Percentiles rank a stretch among this genome's conserved stretches.
phyloP scores from a whole-genome alignment of 2,888 invertebrate species.

The Pristionchus japonicus region DNA sequence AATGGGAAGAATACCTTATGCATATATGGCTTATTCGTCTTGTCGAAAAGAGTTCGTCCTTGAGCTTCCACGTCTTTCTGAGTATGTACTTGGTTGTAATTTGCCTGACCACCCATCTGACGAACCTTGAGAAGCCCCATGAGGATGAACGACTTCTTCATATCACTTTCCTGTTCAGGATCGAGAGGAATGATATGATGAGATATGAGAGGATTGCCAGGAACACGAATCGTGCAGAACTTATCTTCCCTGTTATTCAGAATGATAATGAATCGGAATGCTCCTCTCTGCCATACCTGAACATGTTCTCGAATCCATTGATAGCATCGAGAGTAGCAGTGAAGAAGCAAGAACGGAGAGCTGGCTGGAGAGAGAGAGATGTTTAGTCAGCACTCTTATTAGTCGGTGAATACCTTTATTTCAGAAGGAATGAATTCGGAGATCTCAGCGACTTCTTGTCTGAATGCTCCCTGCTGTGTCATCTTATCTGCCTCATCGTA shows the following conservation, averaged over 20 bases:
- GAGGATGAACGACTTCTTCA: neutral
- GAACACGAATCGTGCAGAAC: neutral
- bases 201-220: constrained; percentile 10
- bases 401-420: neutral
- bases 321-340: constrained; percentile 34
- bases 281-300: neutral
- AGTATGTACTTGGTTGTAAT: neutral
- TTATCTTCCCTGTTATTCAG: neutral
- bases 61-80: constrained; percentile 15
- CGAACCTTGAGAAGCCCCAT: neutral
- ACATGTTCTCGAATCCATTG: neutral
- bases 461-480: constrained; percentile 24
- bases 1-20: neutral
- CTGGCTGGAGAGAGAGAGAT: neutral
- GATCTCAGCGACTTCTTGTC: constrained; percentile 9
- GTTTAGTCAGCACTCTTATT: neutral
- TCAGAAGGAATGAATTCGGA: neutral
- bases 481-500: constrained; percentile 46
- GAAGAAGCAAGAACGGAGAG: constrained; percentile 24
- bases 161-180: neutral
- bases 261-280: neutral
- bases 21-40: neutral
- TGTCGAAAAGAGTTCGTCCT: neutral
- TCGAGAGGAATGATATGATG: constrained; percentile 27
- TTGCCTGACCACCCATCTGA: neutral